Evolutionary conservation across 2,113 vertebrate genomes (phyloP).

Genomic region (Arizona elegans): DNA sequence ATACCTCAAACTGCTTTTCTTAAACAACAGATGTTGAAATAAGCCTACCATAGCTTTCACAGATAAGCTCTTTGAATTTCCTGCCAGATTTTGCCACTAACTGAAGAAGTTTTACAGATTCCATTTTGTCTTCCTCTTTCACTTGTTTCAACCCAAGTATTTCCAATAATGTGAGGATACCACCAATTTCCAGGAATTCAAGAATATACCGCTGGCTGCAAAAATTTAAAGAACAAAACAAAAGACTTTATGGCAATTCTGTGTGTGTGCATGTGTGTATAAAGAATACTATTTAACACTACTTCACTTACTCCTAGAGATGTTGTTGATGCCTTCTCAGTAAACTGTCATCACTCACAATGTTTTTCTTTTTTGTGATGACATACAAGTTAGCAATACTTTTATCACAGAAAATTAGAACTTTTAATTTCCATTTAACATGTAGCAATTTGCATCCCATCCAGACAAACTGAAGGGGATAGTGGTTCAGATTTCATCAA

Average conservation of each 20-base stretch:
- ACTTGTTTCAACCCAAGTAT: constrained; percentile 72
- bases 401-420: not conserved
- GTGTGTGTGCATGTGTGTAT: too few relatives aligned
- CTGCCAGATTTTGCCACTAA: constrained; percentile 70
- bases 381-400: not conserved
- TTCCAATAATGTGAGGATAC: constrained; percentile 79
- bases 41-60: constrained; percentile 77
- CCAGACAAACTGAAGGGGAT: not conserved
- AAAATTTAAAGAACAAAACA: constrained; percentile 14
- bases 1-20: not conserved
- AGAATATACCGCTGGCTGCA: constrained; percentile 76
- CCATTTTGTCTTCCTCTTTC: constrained; percentile 75
- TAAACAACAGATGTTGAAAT: not conserved
- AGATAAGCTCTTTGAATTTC: constrained; percentile 84
- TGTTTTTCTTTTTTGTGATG: not conserved
- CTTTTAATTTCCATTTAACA: not conserved
- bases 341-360: not conserved
- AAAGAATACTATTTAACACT: not conserved
- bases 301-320: not conserved
- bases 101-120: constrained; percentile 77
- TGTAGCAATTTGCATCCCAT: not conserved
- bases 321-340: not conserved
- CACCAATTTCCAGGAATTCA: constrained; percentile 83
- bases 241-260: not conserved
- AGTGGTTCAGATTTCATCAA: not conserved